A percentile compares a stretch with the other conserved stretches of the same genome.
phyloP scores from a whole-genome alignment of 2,888 invertebrate species.

The Dilophus febrilis region DNA sequence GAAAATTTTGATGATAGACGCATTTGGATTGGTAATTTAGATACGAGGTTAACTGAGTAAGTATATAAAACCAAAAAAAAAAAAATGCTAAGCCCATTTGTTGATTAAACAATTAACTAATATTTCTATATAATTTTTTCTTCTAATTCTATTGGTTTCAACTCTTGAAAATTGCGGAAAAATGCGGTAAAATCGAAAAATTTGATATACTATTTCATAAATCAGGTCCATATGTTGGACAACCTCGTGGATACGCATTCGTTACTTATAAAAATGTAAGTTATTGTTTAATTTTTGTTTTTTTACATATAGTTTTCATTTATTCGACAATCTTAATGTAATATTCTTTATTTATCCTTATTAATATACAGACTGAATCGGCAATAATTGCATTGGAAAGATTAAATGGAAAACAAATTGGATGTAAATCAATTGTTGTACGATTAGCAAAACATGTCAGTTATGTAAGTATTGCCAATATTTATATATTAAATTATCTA shows the following conservation, averaged over 20 bases:
- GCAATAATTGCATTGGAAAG: slow-evolving; percentile 54
- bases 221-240: slow-evolving; percentile 71
- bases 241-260: slow-evolving; percentile 86
- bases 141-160: slow-evolving; percentile 61
- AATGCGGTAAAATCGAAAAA: slow-evolving; percentile 84
- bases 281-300: not conserved
- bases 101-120: not conserved
- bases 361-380: slow-evolving; percentile 28
- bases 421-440: slow-evolving; percentile 58
- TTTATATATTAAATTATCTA: not conserved
- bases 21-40: slow-evolving; percentile 85
- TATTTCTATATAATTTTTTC: slow-evolving; percentile 3
- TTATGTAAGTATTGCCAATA: slow-evolving; percentile 32
- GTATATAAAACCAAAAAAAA: slow-evolving; percentile 27
- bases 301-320: not conserved
- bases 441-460: slow-evolving; percentile 63
- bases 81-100: not conserved
- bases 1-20: slow-evolving; percentile 22
- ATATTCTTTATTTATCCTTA: not conserved
- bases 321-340: too few species aligned
- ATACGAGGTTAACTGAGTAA: slow-evolving; percentile 87
- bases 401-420: slow-evolving; percentile 57
- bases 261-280: slow-evolving; percentile 53
- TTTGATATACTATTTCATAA: slow-evolving; percentile 92
- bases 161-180: slow-evolving; percentile 90